Evolutionary conservation across 2,797 vertebrate genomes (phyloP).

Genomic region (Coracias cyanogaster): DNA sequence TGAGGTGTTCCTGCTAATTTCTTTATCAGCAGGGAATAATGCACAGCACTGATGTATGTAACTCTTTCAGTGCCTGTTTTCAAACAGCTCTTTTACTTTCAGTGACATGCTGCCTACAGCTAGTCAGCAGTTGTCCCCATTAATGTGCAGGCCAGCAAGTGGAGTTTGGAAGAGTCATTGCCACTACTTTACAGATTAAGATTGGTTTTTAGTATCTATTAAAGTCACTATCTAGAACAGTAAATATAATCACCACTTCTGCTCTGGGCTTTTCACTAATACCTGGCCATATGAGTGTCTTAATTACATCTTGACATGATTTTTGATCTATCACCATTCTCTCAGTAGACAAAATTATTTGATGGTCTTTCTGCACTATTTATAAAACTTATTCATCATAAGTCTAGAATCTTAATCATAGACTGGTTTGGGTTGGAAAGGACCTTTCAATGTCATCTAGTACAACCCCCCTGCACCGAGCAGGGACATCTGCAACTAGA

Average conservation of each 20-base stretch:
- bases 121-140: neutral
- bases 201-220: neutral
- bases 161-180: too few relatives aligned
- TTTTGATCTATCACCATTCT: neutral
- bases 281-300: neutral
- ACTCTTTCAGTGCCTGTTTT: neutral
- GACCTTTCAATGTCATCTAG: too few relatives aligned
- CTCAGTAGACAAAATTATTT: neutral
- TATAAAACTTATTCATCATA: neutral
- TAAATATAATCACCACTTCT: neutral
- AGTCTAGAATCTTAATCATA: neutral
- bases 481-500: too few relatives aligned
- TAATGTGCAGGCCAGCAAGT: neutral
- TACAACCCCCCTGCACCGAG: too few relatives aligned
- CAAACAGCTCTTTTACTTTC: neutral
- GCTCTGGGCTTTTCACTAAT: neutral
- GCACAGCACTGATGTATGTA: neutral
- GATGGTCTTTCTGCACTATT: neutral
- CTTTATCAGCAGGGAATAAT: neutral
- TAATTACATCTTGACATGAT: neutral
- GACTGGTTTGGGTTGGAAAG: too few relatives aligned
- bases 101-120: neutral
- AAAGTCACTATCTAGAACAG: neutral
- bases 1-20: neutral
- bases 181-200: too few relatives aligned